Evolutionary conservation across 2,113 vertebrate species (phyloP).

Genomic region (Pelodiscus sinensis): DNA sequence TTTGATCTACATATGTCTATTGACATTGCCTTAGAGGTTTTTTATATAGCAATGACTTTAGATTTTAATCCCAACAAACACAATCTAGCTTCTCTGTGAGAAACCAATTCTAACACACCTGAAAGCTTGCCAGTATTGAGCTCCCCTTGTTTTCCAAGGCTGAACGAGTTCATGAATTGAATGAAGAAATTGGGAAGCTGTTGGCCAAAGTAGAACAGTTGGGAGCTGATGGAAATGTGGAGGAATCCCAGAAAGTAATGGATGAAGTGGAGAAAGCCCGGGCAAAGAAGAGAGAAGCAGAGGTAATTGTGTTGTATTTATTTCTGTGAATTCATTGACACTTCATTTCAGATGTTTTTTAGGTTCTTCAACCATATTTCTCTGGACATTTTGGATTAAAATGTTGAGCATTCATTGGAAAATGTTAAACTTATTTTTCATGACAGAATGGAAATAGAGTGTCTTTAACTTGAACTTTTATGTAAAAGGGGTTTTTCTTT

Average conservation of each 20-base stretch:
- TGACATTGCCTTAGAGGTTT: rapidly evolving
- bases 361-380: neutral
- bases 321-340: neutral
- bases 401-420: neutral
- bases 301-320: conserved; percentile 80
- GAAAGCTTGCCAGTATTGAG: neutral
- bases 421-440: neutral
- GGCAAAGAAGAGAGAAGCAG: conserved; percentile 94
- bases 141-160: conserved; percentile 80
- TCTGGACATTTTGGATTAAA: neutral
- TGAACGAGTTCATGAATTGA: conserved; percentile 96
- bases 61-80: neutral
- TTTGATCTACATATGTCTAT: neutral
- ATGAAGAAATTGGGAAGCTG: conserved; percentile 98
- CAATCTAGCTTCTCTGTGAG: neutral
- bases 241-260: conserved; percentile 96
- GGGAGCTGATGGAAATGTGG: conserved; percentile 96
- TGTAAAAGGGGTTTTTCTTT: neutral
- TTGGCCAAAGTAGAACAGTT: conserved; percentile 96
- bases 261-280: conserved; percentile 98
- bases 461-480: neutral
- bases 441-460: neutral
- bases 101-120: neutral
- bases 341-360: neutral
- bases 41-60: neutral